Evolutionary conservation across 1,140 invertebrate genomes (phyloP), one percentile per base, ranked within the genome.

Genomic region (Parapsyche elsis): DNA sequence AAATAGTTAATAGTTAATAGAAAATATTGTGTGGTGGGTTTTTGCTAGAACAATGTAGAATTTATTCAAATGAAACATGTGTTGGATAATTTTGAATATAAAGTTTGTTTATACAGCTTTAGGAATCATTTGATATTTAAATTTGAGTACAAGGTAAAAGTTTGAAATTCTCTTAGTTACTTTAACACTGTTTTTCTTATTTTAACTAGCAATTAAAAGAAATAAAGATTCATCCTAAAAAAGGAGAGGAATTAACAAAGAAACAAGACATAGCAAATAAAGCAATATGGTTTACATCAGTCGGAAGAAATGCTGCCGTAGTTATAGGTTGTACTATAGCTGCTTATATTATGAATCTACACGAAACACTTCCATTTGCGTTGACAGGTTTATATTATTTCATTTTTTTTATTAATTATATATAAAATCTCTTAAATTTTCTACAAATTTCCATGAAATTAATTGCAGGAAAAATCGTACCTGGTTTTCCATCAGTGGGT

Each of bases 221-320:
- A 12, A 84, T 88, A 38, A 86, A 86, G 59, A 83, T 89, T 4
- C 87, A 86, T 75, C 84, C 85, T 0, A 78, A 83, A n/a, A 81
- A 86, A 81, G 85, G 85, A 23, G 85, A 87, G 71, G 86, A 86
- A 77, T 73, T 84, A 16, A 81, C 81, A 12, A 84, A 84, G 19
- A 84, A 81, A 12, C 81, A 84, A 49, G 30, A 83, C 0, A 80
- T 87, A 57, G 30, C 86, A n/a, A 85, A 88, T 77, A 86, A 85
- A 59, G 81, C 78, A 24, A 78, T 89, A 23, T 89, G 88, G 87
- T 87, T 88, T 61, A 83, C 81, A 9, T 87, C 87, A n/a, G 88
- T 89, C 0, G 86, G 86, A 0, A 85, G 95, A 82, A 97, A 96
- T 85, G 95, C 94, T 0, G 89, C 96, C 5, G 91, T 94, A 0